A percentile compares a stretch with the other conserved stretches of the same genome.
phyloP scores from a whole-genome alignment of 2,113 vertebrate genomes.

The Thamnophis sirtalis region DNA sequence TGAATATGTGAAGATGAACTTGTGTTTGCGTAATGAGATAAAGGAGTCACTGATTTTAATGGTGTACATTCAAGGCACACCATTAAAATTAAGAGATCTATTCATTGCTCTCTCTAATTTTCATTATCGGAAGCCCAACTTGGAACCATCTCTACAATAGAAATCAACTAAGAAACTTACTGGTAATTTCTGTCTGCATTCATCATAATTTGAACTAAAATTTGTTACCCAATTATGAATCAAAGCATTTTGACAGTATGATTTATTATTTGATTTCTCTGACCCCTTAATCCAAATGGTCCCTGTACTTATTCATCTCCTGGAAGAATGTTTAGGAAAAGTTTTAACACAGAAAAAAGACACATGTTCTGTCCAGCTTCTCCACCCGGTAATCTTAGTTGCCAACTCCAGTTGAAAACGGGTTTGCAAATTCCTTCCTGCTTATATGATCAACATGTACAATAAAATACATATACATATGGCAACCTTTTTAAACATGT shows the following conservation, averaged over 20 bases:
- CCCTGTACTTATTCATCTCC: background rate
- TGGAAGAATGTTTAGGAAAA: background rate
- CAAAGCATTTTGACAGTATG: background rate
- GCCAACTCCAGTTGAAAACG: background rate
- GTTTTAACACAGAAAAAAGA: background rate
- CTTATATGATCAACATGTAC: background rate
- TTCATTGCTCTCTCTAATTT: background rate
- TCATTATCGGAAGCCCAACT: background rate
- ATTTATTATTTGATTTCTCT: background rate
- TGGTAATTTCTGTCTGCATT: background rate
- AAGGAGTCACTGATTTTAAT: background rate
- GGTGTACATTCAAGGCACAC: background rate
- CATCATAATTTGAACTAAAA: background rate
- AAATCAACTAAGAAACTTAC: background rate
- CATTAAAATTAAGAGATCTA: background rate
- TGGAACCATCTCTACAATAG: background rate
- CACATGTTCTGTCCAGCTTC: background rate
- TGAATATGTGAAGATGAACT: slow-evolving; percentile 18
- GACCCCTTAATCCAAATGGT: background rate
- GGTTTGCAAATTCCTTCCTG: background rate
- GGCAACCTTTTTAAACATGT: background rate
- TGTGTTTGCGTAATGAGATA: slow-evolving; percentile 13
- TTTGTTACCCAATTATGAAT: background rate
- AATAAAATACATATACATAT: background rate
- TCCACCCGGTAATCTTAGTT: background rate